phyloP scores from a whole-genome alignment of 2,113 vertebrate genomes.

The Eulacestoma nigropectus region DNA sequence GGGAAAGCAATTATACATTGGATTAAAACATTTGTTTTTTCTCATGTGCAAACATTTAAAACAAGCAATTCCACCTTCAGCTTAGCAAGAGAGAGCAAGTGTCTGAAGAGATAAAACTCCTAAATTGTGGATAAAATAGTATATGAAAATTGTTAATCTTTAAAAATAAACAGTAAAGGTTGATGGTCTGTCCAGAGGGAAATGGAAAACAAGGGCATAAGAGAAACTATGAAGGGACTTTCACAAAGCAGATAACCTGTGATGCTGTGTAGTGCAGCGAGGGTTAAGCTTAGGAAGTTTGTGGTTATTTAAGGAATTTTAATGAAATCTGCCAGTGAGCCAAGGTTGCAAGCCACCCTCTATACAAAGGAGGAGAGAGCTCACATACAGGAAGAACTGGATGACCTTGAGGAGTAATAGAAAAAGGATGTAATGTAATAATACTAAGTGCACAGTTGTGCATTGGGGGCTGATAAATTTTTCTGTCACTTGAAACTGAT shows the following conservation, averaged over 20 bases:
- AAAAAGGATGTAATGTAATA: constrained; percentile 52
- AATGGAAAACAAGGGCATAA: neutral
- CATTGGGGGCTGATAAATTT: constrained; percentile 18
- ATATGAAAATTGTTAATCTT: neutral
- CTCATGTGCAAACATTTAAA: neutral
- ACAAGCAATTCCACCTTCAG: neutral
- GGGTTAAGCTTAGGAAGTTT: constrained; percentile 11
- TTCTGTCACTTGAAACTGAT: constrained; percentile 6
- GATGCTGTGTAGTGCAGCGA: neutral
- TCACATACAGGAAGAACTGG: neutral
- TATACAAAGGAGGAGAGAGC: neutral
- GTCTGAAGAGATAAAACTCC: neutral
- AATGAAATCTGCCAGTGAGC: constrained; percentile 11
- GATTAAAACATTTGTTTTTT: neutral
- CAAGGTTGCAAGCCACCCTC: neutral
- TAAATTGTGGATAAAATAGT: neutral
- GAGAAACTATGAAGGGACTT: neutral
- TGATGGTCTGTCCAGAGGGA: neutral
- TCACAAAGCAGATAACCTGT: neutral
- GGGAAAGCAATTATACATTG: neutral
- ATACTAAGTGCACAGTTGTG: constrained; percentile 29
- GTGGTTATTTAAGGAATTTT: constrained; percentile 35
- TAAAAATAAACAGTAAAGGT: neutral
- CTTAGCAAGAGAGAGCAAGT: neutral
- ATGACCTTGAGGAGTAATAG: constrained; percentile 46